These are phyloP conservation scores for Eulemur albifrons DNA, from an alignment of 2,797 vertebrate species.

Conservation along the genomic window DNA sequence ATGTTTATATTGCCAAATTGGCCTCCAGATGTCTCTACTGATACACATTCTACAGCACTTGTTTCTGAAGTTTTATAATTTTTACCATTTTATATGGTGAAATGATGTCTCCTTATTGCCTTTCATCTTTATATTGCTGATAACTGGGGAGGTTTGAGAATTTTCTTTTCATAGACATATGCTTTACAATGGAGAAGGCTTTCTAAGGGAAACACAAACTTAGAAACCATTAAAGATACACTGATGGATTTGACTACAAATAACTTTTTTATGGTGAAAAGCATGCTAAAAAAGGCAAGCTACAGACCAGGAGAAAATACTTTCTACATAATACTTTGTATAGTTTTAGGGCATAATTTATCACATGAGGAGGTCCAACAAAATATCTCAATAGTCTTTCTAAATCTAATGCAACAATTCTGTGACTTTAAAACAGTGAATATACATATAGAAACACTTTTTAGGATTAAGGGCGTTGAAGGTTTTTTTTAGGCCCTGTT, in stretches of 20 bases:
- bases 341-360: not conserved
- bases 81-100: not conserved
- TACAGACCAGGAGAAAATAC: not conserved
- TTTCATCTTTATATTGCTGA: not conserved
- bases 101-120: not conserved
- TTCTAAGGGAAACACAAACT: not conserved
- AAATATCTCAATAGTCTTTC: not conserved
- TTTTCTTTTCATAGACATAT: not conserved
- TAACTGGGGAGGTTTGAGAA: not conserved
- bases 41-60: not conserved
- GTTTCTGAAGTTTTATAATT: not conserved
- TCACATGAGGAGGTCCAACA: not conserved
- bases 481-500: not conserved
- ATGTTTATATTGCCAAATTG: not conserved
- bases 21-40: not conserved
- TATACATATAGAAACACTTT: not conserved
- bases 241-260: not conserved
- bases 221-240: not conserved
- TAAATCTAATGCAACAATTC: not conserved
- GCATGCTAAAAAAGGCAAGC: not conserved
- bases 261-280: not conserved
- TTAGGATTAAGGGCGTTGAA: not conserved
- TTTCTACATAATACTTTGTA: not conserved
- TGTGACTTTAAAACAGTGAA: not conserved
- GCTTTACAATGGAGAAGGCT: not conserved